Percentiles rank a stretch among this genome's conserved stretches.
These are phyloP conservation scores for Habropoda laboriosa DNA, from an alignment of 1,140 invertebrate genomes.

Conservation along the genomic window DNA sequence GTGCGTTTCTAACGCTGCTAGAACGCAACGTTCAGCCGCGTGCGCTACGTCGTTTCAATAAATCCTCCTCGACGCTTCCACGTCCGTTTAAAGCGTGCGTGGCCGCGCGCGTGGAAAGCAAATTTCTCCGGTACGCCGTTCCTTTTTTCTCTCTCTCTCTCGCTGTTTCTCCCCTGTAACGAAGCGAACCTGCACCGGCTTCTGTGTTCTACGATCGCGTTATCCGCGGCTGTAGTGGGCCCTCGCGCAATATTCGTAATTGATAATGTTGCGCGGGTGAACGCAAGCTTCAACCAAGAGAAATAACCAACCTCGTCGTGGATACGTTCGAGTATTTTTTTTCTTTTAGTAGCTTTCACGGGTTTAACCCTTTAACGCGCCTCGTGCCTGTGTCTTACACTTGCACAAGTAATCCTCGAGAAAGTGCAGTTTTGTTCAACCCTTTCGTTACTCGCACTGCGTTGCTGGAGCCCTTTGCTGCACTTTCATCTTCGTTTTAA, in stretches of 20 bases:
- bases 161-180: constrained; percentile 14
- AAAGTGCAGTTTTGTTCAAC: too few species aligned
- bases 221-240: neutral
- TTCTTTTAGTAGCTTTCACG: neutral
- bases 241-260: constrained; percentile 52
- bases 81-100: constrained; percentile 7
- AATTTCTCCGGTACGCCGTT: constrained; percentile 37
- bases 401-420: too few species aligned
- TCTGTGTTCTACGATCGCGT: constrained; percentile 25
- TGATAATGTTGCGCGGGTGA: constrained; percentile 6
- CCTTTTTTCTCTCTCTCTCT: too few species aligned
- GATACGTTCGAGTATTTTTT: neutral
- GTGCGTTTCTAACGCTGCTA: too few species aligned
- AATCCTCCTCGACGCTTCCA: constrained; percentile 33
- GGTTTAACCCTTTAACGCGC: neutral
- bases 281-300: neutral
- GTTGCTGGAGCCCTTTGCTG: too few species aligned
- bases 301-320: neutral
- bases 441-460: too few species aligned
- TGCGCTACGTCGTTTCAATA: constrained; percentile 20
- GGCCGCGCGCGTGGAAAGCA: constrained; percentile 32
- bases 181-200: too few species aligned
- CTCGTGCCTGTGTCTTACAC: too few species aligned
- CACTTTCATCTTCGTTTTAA: too few species aligned
- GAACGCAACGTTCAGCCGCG: too few species aligned